Evolutionary conservation across 2,888 invertebrate species (phyloP), one percentile per base, ranked within the genome.

Genomic region (Syritta pipiens): DNA sequence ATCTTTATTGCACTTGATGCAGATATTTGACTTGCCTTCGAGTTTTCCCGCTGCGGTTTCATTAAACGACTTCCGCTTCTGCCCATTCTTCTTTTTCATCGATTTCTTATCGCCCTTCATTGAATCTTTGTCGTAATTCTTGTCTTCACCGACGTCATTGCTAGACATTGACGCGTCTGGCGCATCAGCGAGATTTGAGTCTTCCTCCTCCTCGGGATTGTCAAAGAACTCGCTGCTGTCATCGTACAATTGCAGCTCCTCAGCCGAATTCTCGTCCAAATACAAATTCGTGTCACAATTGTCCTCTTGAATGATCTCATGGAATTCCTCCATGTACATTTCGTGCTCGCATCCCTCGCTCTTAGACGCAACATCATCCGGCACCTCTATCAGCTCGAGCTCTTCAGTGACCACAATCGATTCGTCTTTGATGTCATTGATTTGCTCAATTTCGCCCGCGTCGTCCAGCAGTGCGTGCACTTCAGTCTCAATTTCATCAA

Each of bases 1-100:
- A 67, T 86, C 86, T 7, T 86, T 85, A 42, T 85, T 84, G 42
- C 87, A 87, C 48, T 85, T 84, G 1, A 82, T 82, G 53, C 87
- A 87, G 6, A 83, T 81, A 46, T 83, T 81, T 1, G 82, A 74
- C 67, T 83, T 48, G 30, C 67, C 68, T 57, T 79, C 79, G 1
- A 79, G 44, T 7, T 77, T 72, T 0, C 46, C 6, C 1, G 59
- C 57, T 4, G 75, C 63, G 0, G 76, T 51, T 22, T 65, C 60
- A 3, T 24, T 49, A 1, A 30, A 22, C 0, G 4, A 5, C 4
- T 14, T 53, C n/a, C 22, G 53, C 22, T 57, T 81, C 26, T 22
- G 14, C 10, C 6, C 35, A 12, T 10, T 59, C n/a, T 40, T 62
- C 20, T 67, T 76, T 40, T 40, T 72, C 17, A 20, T 12, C 2